phyloP scores from a whole-genome alignment of 1,140 invertebrate genomes.

The Drosophila nannoptera region DNA sequence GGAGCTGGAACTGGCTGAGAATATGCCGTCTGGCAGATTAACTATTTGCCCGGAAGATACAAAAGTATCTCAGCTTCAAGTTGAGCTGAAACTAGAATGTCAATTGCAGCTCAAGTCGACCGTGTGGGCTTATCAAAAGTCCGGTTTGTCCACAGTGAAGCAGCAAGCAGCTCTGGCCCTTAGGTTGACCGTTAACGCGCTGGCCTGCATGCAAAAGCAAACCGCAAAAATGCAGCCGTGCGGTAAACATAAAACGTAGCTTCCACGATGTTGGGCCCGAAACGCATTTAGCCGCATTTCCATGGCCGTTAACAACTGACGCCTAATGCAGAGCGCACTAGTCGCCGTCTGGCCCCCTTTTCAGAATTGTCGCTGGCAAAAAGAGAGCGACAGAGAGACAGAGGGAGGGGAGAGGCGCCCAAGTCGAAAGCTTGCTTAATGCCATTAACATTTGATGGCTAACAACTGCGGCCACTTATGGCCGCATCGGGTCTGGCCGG shows the following conservation, averaged over 20 bases:
- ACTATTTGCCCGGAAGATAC: not conserved
- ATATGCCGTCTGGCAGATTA: not conserved
- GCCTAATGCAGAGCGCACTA: not conserved
- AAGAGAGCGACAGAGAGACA: no score
- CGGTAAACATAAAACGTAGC: constrained; percentile 38
- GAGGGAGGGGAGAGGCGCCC: not conserved
- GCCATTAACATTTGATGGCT: constrained; percentile 59
- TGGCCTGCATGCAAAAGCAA: constrained; percentile 18
- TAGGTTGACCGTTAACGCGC: constrained; percentile 19
- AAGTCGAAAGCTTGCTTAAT: constrained; percentile 51
- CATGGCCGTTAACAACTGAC: constrained; percentile 20
- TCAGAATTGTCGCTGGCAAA: constrained; percentile 32
- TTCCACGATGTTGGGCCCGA: constrained; percentile 27
- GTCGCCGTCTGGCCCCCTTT: not conserved
- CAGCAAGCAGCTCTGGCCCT: not conserved
- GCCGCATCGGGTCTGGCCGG: constrained; percentile 2
- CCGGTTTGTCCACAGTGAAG: no score
- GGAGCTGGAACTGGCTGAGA: not conserved
- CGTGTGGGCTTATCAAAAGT: no score
- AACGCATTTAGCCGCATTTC: constrained; percentile 19
- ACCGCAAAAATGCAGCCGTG: constrained; percentile 38
- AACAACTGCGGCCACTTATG: constrained; percentile 34
- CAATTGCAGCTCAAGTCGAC: not conserved
- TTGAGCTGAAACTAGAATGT: no score
- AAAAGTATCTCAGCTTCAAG: not conserved